Percentiles rank a stretch among this genome's conserved stretches.
Evolutionary conservation across 2,113 vertebrate species (phyloP).

Genomic region (Saimiri boliviensis): DNA sequence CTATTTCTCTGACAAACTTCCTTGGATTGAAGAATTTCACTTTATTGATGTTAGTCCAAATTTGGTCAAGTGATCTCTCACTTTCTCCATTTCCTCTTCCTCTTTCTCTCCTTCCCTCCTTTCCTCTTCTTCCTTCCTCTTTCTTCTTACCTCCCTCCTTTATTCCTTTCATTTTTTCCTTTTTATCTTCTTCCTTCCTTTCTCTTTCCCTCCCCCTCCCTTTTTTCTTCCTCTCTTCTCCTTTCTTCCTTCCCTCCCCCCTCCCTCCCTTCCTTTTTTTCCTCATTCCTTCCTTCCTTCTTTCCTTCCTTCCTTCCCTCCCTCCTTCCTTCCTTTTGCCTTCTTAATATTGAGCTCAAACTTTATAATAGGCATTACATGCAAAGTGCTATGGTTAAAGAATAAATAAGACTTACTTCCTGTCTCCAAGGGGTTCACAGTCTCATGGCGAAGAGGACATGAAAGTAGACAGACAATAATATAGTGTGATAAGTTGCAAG

Average conservation of each 20-base stretch:
- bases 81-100: background rate
- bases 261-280: too few relatives aligned
- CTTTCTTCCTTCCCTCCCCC: too few relatives aligned
- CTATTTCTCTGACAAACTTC: background rate
- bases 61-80: background rate
- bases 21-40: background rate
- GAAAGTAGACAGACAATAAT: background rate
- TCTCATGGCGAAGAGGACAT: background rate
- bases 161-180: background rate
- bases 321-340: background rate
- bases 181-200: background rate
- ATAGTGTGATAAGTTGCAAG: background rate
- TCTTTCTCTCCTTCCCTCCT: too few relatives aligned
- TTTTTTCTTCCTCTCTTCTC: too few relatives aligned
- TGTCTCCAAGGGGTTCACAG: background rate
- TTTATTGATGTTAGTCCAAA: background rate
- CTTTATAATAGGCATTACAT: background rate
- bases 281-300: rapidly evolving
- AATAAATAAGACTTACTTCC: background rate
- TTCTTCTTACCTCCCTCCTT: background rate
- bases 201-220: background rate
- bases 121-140: too few relatives aligned
- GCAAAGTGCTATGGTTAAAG: background rate
- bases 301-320: too few relatives aligned
- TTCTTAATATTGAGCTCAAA: background rate